phyloP scores from a whole-genome alignment of 2,888 invertebrate species.

The Sicus ferrugineus region DNA sequence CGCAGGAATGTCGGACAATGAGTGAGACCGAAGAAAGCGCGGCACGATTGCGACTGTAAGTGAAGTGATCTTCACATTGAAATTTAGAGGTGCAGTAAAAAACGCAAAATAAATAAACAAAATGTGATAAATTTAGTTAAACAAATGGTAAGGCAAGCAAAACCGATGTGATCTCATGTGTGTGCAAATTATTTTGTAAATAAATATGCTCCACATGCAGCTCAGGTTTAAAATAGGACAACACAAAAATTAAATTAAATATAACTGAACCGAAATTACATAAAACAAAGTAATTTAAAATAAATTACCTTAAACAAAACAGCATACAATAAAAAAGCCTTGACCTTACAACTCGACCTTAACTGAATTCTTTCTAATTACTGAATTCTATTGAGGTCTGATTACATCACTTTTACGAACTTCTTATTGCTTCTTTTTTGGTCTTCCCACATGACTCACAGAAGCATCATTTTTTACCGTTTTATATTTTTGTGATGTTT shows the following conservation, averaged over 20 bases:
- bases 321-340: neutral
- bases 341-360: too few relatives aligned
- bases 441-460: too few relatives aligned
- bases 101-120: constrained; percentile 5
- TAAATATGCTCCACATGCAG: neutral
- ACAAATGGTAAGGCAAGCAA: neutral
- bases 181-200: neutral
- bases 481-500: too few relatives aligned
- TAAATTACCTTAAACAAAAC: neutral
- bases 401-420: too few relatives aligned
- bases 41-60: too few relatives aligned
- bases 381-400: too few relatives aligned
- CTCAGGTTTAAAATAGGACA: neutral
- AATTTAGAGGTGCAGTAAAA: neutral
- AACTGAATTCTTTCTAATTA: too few relatives aligned
- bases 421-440: too few relatives aligned
- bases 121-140: neutral
- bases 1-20: neutral
- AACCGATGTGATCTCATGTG: too few relatives aligned
- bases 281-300: neutral
- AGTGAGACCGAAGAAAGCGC: neutral
- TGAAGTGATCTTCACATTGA: constrained; percentile 27
- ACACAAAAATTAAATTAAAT: too few relatives aligned
- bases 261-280: too few relatives aligned
- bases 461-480: too few relatives aligned